Percentiles rank a stretch among this genome's conserved stretches.
Conservation (phyloP, 2,888 invertebrate genomes). For the Rhodophaea formosa region DNA sequence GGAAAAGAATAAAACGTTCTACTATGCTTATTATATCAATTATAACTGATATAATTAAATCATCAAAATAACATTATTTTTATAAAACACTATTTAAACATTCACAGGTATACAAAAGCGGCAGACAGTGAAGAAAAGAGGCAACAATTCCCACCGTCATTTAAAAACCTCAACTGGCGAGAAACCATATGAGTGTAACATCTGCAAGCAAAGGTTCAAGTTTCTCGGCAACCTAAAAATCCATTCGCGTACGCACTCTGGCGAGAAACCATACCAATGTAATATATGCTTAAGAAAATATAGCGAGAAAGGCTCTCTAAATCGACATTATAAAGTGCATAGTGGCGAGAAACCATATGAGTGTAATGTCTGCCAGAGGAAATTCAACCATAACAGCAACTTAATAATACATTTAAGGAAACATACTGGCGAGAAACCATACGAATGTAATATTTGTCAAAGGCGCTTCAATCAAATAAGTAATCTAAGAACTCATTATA, state of each 20-base stretch:
- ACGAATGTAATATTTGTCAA: conserved; percentile 11
- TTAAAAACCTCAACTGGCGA: conserved; percentile 22
- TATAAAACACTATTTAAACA: not conserved
- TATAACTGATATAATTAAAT: too few relatives aligned
- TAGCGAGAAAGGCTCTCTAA: conserved; percentile 7
- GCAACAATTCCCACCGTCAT: not conserved
- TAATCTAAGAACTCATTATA: conserved; percentile 7
- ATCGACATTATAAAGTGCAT: conserved; percentile 7
- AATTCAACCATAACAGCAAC: conserved; percentile 8
- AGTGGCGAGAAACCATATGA: conserved; percentile 13
- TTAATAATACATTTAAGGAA: conserved; percentile 13
- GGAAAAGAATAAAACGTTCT: too few relatives aligned
- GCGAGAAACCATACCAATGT: conserved; percentile 16
- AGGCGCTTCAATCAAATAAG: conserved; percentile 2
- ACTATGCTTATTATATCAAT: too few relatives aligned
- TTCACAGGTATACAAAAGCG: not conserved
- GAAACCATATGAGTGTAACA: conserved; percentile 23
- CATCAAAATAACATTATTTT: too few relatives aligned
- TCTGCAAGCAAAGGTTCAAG: conserved; percentile 20
- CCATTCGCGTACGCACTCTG: conserved; percentile 6
- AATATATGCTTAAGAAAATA: conserved; percentile 5
- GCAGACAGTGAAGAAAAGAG: conserved; percentile 5
- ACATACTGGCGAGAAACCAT: conserved; percentile 13
- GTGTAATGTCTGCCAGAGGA: conserved; percentile 3
- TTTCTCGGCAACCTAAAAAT: conserved; percentile 7